A percentile compares a stretch with the other conserved stretches of the same genome.
Conservation (phyloP, 2,888 invertebrate species). For the Cecidostiba fungosa region DNA sequence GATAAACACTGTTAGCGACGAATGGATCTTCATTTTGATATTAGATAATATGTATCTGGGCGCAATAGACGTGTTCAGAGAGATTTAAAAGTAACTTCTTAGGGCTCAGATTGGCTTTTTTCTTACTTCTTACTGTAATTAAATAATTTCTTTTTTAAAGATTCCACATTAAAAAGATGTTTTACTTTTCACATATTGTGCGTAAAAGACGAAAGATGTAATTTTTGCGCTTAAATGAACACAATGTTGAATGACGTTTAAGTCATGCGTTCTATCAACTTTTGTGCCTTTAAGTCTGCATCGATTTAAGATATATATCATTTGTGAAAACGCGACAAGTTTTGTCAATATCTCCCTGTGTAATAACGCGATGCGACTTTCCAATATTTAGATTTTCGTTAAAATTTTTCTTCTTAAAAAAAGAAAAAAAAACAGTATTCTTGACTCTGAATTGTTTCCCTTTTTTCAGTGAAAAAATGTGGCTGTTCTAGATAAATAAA, state of each 20-base stretch:
- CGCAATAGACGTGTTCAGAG: conserved; percentile 83
- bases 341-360: conserved; percentile 66
- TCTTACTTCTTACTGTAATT: conserved; percentile 66
- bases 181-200: conserved; percentile 69
- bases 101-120: conserved; percentile 74
- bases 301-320: conserved; percentile 72
- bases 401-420: conserved; percentile 62
- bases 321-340: conserved; percentile 72
- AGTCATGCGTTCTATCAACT: conserved; percentile 72
- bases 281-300: conserved; percentile 77
- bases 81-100: conserved; percentile 72
- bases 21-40: conserved; percentile 78
- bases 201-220: conserved; percentile 71
- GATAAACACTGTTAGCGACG: conserved; percentile 76
- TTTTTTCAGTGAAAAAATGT: conserved; percentile 71
- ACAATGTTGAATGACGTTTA: conserved; percentile 63
- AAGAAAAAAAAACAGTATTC: conserved; percentile 70
- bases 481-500: conserved; percentile 79
- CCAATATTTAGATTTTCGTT: conserved; percentile 67
- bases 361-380: conserved; percentile 65
- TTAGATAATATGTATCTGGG: conserved; percentile 83
- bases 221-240: conserved; percentile 72
- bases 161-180: conserved; percentile 59
- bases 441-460: conserved; percentile 70
- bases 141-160: conserved; percentile 56